These are phyloP conservation scores for Xerus inauris DNA, from an alignment of 2,113 vertebrate species.

Conservation along the genomic window DNA sequence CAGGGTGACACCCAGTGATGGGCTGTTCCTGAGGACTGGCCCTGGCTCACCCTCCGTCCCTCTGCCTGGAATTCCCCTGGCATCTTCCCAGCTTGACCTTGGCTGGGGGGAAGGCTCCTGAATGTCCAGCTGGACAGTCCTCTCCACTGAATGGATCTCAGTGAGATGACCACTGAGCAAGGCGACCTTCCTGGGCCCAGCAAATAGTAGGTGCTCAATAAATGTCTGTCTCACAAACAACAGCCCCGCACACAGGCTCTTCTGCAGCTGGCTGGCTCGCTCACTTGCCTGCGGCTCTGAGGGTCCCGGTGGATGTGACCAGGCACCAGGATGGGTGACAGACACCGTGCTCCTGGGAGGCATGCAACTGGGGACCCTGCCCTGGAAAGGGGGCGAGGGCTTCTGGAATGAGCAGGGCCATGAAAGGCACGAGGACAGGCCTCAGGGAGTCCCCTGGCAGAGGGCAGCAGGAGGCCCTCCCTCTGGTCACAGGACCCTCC, in stretches of 20 bases:
- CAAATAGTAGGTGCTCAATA: neutral
- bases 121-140: no score
- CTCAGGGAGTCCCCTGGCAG: neutral
- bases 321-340: neutral
- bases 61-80: neutral
- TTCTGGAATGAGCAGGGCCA: neutral
- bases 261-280: neutral
- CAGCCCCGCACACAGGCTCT: neutral
- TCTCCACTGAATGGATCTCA: neutral
- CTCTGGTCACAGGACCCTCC: neutral
- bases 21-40: no score
- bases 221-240: neutral
- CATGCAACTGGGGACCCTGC: neutral
- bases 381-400: neutral
- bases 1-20: no score
- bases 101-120: neutral
- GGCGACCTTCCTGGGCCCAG: neutral
- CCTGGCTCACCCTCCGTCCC: no score
- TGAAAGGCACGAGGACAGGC: neutral
- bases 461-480: neutral
- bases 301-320: neutral
- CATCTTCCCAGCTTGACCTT: neutral
- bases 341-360: neutral
- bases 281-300: neutral
- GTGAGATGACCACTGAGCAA: accelerated